Base-by-base conservation (phyloP, 2,888 invertebrate species). In the Toxonevra muliebris region DNA sequence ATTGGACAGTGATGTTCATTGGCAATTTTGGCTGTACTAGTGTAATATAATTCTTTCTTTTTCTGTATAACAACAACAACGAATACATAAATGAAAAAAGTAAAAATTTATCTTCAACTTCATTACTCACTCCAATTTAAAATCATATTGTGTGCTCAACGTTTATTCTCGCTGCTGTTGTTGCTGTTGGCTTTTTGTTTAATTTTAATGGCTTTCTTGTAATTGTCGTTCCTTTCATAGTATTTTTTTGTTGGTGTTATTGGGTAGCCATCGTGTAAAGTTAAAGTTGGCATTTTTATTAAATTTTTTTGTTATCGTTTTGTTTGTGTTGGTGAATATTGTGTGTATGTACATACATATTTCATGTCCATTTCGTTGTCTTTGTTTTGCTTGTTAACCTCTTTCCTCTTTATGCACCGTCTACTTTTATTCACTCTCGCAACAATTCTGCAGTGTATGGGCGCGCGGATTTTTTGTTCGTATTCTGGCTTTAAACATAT, bases 191-290 rank as follows among this genome's bases (percentile, higher is more conserved):
- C 11, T 20, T 57, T 11, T 57, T 13, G 57, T 57, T 57, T 57
- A 11, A 19, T 17, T 20, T 57, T 57, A 57, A 57, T 57, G 4
- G 57, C 9, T 13, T 57, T 57, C 12, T 54, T 54, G 30, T 20
- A 57, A 48, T 48, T 48, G 48, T 48, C 15, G 54, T 19, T 54
- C 4, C 19, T 54, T 54, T 19, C 20, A 11, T 15, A 54, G 17
- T 20, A 12, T 8, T 54, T n/a, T 54, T 54, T 54, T 20, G 54
- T 11, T 19, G 17, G 20, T 17, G 15, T 15, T 48, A 17, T 20
- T 54, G 8, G 17, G 53, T 17, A 8, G 54, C 54, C 30, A 30
- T 30, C 30, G 17, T 12, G 12, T 17, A 10, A 15, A 13, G 48
- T 48, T 13, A 15, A 13, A 48, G 8, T 48, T 48, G 48, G 48